These are phyloP conservation scores for Amphipoea oculea DNA, from an alignment of 2,888 invertebrate species.

Conservation along the genomic window DNA sequence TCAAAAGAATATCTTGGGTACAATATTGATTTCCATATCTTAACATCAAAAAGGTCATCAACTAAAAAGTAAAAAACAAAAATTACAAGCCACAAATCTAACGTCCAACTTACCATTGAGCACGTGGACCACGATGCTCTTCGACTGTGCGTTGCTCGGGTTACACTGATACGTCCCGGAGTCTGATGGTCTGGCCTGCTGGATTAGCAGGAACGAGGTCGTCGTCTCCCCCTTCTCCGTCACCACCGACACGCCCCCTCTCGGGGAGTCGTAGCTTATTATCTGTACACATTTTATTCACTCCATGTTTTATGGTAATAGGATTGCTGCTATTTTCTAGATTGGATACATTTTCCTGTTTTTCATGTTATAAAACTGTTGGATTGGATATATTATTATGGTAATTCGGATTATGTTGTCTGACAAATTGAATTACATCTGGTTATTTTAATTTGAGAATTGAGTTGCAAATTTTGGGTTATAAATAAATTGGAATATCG, in stretches of 20 bases:
- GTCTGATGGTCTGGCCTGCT: constrained; percentile 96
- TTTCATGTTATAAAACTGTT: constrained; percentile 65
- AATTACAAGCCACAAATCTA: constrained; percentile 6
- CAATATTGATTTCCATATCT: neutral
- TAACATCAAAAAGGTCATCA: neutral
- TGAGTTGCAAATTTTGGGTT: constrained; percentile 10
- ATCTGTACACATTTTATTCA: constrained; percentile 91
- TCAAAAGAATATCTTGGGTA: neutral
- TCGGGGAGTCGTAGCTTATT: constrained; percentile 97
- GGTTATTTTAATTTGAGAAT: constrained; percentile 64
- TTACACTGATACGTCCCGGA: constrained; percentile 98
- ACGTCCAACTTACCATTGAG: constrained; percentile 94
- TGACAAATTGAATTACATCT: constrained; percentile 50
- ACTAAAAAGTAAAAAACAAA: neutral
- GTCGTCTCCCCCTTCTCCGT: constrained; percentile 98
- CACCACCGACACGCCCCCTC: constrained; percentile 97
- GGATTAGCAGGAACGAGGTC: constrained; percentile 96
- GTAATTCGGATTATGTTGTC: constrained; percentile 59
- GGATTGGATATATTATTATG: constrained; percentile 65
- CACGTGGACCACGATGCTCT: constrained; percentile 97
- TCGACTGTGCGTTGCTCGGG: constrained; percentile 97
- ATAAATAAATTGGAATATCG: constrained; percentile 20
- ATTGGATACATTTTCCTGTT: constrained; percentile 71
- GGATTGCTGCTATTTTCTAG: constrained; percentile 68
- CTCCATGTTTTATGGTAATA: constrained; percentile 69